Base-by-base conservation (phyloP, 2,888 invertebrate genomes). In the Melieria picta region DNA sequence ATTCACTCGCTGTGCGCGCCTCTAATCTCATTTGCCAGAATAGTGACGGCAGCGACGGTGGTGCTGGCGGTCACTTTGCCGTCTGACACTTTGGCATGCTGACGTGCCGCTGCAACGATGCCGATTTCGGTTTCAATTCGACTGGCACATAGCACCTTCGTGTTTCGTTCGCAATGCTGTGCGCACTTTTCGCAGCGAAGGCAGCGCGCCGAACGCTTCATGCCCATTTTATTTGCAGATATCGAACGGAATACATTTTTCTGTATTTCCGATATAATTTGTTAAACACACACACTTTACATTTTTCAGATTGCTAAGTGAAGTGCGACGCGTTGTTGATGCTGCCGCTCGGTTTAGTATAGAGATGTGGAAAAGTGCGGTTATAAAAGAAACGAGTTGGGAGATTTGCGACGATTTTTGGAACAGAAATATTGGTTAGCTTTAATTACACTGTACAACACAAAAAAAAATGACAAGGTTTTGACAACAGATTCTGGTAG, bases 1-100 rank as follows among this genome's bases (percentile, higher is more conserved):
- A 82, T 81, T 84, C 82, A 83, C 79, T 80, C 72, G 65, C 16
- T 61, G 46, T 50, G 61, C 57, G 67, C 67, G 46, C 60, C 67
- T 30, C 30, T 67, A 67, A 67, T 67, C 67, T 67, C 67, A 67
- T 67, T 61, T 67, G 67, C 60, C 67, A 67, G 50, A 13, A 56
- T 60, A 43, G 67, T 67, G 67, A 67, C 67, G 61, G 67, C 67
- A 61, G 52, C 67, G 61, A 30, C 66, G 67, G 60, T 67, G 67
- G 60, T 56, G 66, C 42, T n/a, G 48, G 67, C 62, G 50, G 71
- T 63, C 69, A 58, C 68, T 71, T 60, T 62, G 69, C 56, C 70
- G 67, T 60, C 61, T 65, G 72, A 77, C 79, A 76, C 71, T 76
- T 76, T 74, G 72, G 74, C 70, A 72, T 72, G 69, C 47, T 57